Evolutionary conservation across 2,113 vertebrate species (phyloP).

Genomic region (Poecile atricapillus): DNA sequence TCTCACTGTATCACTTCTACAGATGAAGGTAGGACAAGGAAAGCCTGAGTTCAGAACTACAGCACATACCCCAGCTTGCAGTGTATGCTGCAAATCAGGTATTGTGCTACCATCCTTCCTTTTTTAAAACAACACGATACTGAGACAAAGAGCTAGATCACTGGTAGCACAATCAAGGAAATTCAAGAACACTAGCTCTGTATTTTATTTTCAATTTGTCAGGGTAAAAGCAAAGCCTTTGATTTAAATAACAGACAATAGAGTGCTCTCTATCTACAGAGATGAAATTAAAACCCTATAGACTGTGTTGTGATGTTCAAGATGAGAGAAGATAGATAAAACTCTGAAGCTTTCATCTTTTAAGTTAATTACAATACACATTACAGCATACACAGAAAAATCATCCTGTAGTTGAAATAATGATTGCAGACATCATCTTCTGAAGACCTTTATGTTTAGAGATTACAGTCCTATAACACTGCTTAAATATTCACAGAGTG

Average conservation of each 20-base stretch:
- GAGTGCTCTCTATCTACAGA: conserved; percentile 43
- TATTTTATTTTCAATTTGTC: conserved; percentile 30
- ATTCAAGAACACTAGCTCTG: conserved; percentile 46
- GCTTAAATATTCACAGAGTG: conserved; percentile 7
- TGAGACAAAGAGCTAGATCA: conserved; percentile 44
- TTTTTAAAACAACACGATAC: conserved; percentile 28
- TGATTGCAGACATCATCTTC: conserved; percentile 35
- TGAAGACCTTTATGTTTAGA: conserved; percentile 55
- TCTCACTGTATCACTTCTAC: background rate
- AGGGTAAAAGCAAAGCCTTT: conserved; percentile 67
- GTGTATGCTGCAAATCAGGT: background rate
- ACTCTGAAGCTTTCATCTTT: conserved; percentile 74
- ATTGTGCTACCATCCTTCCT: background rate
- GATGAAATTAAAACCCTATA: conserved; percentile 42
- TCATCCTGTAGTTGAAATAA: conserved; percentile 53
- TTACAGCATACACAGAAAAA: background rate
- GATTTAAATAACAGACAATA: conserved; percentile 64
- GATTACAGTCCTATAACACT: background rate
- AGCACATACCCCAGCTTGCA: background rate
- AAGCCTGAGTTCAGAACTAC: background rate
- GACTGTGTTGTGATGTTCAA: conserved; percentile 48
- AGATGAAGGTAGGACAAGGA: background rate
- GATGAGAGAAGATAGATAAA: conserved; percentile 65
- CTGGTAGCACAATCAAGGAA: conserved; percentile 36
- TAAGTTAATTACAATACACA: conserved; percentile 35